Base-by-base conservation (phyloP, 2,797 vertebrate genomes). In the Arnoldichthys spilopterus region DNA sequence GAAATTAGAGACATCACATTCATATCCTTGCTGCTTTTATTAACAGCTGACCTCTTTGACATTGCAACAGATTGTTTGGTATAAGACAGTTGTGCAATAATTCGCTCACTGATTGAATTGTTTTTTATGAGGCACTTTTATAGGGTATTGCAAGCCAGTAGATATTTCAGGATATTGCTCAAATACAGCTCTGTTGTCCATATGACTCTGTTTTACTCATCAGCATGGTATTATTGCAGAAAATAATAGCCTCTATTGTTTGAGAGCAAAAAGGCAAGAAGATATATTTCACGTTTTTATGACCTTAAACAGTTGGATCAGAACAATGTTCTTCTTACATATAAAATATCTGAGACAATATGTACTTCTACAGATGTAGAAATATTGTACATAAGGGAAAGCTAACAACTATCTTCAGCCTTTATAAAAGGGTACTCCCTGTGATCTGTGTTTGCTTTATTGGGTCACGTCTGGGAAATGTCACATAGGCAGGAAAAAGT, bases 391-490 rank as follows among this genome's bases (percentile, higher is more conserved):
- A 13, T 37, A 58, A 74, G 12, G 34, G 47, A 63, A 70, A 58
- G 63, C 62, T 61, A 43, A 22, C 40, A 58, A 11, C 59, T 82
- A 58, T 69, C 58, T 70, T 67, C 74, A 62, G 79, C 20, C 40
- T 45, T 73, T 64, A 77, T 49, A 72, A 75, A 72, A 64, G 76
- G 70, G 76, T 76, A 43, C 78, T 79, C 49, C 59, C 74, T 74
- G 61, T 75, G 78, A 86, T 83, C 59, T 77, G 24, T 49, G 40
- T 66, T 77, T 75, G 71, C 59, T 76, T 85, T 84, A 82, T 83
- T 85, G 79, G 82, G 69, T 87, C 81, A 78, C 32, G 49, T 79
- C 80, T 79, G 58, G 70, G 61, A 82, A 81, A 67, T 56, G 32
- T 76, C 72, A 78, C 71, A 66, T 64, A 75, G 24, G 20, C 61